Evolutionary conservation across 2,113 vertebrate species (phyloP).

Genomic region (Ammodytes marinus): DNA sequence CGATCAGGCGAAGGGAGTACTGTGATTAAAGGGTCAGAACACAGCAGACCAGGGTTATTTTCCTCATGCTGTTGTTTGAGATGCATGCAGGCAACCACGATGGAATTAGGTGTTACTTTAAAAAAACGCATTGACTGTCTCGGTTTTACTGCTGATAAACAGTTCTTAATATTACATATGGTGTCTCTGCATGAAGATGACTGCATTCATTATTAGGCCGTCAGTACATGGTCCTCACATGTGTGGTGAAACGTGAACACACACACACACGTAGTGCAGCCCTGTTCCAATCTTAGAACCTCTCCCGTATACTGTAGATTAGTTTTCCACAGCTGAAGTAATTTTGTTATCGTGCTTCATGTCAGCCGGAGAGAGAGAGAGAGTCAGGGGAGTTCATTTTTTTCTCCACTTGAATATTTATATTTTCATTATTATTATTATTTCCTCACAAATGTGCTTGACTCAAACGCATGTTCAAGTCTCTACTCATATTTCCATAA

Average conservation of each 20-base stretch:
- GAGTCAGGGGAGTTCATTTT: background rate
- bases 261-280: background rate
- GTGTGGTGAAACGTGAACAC: background rate
- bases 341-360: constrained; percentile 1
- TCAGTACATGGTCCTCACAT: background rate
- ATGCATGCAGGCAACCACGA: too few relatives aligned
- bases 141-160: too few relatives aligned
- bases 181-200: too few relatives aligned
- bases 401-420: background rate
- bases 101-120: too few relatives aligned
- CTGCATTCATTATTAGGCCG: background rate
- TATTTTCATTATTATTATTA: background rate
- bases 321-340: background rate
- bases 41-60: background rate
- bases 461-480: background rate
- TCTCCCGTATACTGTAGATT: background rate
- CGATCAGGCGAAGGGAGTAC: background rate
- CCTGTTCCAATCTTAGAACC: background rate
- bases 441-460: background rate
- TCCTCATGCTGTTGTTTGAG: too few relatives aligned
- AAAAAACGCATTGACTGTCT: too few relatives aligned
- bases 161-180: too few relatives aligned
- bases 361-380: background rate
- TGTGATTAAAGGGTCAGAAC: constrained; percentile 9
- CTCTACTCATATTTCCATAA: background rate